Base-by-base conservation (phyloP, 2,113 vertebrate species). In the Mobula hypostoma region DNA sequence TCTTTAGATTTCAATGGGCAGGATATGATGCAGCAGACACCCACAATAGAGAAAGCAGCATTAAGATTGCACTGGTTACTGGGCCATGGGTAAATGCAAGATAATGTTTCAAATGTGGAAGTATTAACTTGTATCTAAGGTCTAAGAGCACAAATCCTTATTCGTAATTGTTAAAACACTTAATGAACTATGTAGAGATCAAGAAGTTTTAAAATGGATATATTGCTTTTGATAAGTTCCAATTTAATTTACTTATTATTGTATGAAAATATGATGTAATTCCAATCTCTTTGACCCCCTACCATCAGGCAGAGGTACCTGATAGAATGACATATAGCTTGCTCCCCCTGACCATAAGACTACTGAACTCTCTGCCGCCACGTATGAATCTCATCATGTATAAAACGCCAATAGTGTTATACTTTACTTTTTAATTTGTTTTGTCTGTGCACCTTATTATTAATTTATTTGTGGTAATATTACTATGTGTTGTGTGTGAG, bases 231-330 rank as follows among this genome's bases (percentile, higher is more conserved):
- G 70, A 56, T 76, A 70, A 93, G 21, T 63, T 93, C 56, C 68
- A 74, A 56, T 93, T 40, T 93, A 93, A 92, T 93, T 93, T 36
- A 76, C 12, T 93, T 76, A 93, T 93, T 56, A 19, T 56, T 93
- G 21, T 70, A 56, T 74, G 21, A 72, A 74, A 74, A 56, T 48
- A 48, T 48, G 48, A 48, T 48, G 48, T 48, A 48, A 48, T 48
- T 48, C 48, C 3, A 48, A 48, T 48, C 48, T 2, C 48, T 48
- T 48, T 48, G 48, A 48, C 3, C 48, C 48, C 48, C 48, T 48
- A 48, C 48, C 48, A 48, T 48, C 48, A 48, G 3, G 48, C 48
- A 48, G 48, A 48, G 1, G 48, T 48, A 48, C 48, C 1, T 48
- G 48, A 48, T 4, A 48, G 48, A 4, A 48, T 48, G 48, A 48